Conservation (phyloP, 1,140 invertebrate genomes). For the Drosophila tristis region DNA sequence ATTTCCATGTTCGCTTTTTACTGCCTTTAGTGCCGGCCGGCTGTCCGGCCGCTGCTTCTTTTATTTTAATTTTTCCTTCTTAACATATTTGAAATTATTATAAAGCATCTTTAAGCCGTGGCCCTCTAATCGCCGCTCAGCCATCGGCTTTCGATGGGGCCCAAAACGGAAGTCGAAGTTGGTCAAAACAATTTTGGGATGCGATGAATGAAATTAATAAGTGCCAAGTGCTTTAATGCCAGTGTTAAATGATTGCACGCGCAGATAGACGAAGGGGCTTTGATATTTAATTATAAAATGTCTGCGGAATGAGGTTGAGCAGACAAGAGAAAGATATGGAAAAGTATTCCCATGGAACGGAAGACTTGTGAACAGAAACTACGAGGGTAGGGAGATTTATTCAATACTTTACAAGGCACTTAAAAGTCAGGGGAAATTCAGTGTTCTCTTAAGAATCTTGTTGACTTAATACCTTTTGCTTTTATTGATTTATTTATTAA, state of each 20-base stretch:
- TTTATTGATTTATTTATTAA: no score
- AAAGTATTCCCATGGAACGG: background rate
- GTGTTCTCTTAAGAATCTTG: no score
- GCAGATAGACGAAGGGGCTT: constrained; percentile 10
- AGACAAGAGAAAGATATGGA: constrained; percentile 6
- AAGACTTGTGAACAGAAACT: no score
- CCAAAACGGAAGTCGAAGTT: constrained; percentile 66
- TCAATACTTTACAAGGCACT: no score
- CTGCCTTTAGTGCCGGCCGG: constrained; percentile 25
- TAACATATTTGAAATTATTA: constrained; percentile 77
- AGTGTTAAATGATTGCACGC: constrained; percentile 13
- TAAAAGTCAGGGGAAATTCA: no score
- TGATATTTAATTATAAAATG: constrained; percentile 7
- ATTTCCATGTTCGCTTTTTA: constrained; percentile 75
- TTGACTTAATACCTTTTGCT: no score
- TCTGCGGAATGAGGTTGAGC: constrained; percentile 8
- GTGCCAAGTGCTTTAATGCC: constrained; percentile 44
- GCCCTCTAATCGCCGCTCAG: constrained; percentile 49
- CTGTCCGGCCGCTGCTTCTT: constrained; percentile 14
- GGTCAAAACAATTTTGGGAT: constrained; percentile 49
- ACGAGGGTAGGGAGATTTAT: no score
- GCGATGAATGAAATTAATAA: constrained; percentile 50
- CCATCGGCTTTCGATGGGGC: constrained; percentile 45
- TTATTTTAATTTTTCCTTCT: constrained; percentile 30
- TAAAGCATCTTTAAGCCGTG: constrained; percentile 39